phyloP scores from a whole-genome alignment of 2,797 vertebrate genomes.

The Xyrichtys novacula region DNA sequence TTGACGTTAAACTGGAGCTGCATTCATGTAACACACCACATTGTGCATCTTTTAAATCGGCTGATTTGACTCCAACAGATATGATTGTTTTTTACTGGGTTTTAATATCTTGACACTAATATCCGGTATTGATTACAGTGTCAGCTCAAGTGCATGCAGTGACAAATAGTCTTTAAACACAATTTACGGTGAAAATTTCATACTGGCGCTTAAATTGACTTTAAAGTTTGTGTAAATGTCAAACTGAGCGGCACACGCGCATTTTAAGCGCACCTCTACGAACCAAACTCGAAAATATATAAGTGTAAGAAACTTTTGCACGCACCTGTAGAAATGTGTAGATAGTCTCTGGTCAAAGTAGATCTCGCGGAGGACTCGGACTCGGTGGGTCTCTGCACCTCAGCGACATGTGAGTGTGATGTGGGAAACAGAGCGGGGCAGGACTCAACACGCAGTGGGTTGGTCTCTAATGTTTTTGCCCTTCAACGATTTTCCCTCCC shows the following conservation, averaged over 20 bases:
- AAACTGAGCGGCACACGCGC: not conserved
- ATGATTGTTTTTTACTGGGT: too few species aligned
- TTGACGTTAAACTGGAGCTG: not conserved
- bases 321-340: constrained; percentile 49
- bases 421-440: constrained; percentile 62
- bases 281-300: fast-evolving
- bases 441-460: constrained; percentile 72
- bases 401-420: constrained; percentile 46
- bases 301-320: not conserved
- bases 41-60: too few species aligned
- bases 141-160: too few species aligned
- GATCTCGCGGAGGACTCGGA: constrained; percentile 28
- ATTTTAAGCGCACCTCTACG: not conserved
- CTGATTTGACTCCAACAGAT: too few species aligned
- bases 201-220: too few species aligned
- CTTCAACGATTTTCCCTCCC: constrained; percentile 40
- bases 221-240: too few species aligned
- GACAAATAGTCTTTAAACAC: too few species aligned
- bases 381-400: constrained; percentile 33
- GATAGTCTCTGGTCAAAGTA: constrained; percentile 1
- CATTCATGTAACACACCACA: not conserved
- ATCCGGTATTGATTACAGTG: too few species aligned
- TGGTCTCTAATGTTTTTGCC: constrained; percentile 50
- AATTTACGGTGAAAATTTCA: too few species aligned
- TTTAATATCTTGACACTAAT: too few species aligned